phyloP scores from a whole-genome alignment of 2,797 vertebrate species.

The Microhierax caerulescens region DNA sequence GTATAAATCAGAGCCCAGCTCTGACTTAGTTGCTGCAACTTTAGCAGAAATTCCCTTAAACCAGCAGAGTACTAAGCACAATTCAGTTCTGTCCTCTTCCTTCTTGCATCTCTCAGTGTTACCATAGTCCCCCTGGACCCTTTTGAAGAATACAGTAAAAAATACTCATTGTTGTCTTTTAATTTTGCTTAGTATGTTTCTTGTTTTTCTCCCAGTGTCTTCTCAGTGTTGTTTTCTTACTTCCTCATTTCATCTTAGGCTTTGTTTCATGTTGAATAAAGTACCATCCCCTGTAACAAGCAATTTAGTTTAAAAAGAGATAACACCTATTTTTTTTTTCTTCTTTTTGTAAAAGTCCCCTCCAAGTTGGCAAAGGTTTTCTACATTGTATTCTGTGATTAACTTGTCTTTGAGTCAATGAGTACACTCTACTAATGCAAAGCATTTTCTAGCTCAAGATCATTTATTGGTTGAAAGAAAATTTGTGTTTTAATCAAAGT shows the following conservation, averaged over 20 bases:
- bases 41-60: background rate
- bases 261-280: background rate
- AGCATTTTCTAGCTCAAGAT: background rate
- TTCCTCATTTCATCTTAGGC: background rate
- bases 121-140: no score
- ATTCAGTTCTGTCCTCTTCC: background rate
- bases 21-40: background rate
- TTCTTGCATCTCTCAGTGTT: background rate
- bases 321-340: background rate
- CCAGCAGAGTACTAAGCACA: background rate
- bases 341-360: background rate
- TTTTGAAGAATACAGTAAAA: background rate
- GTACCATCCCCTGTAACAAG: background rate
- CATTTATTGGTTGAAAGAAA: background rate
- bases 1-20: background rate
- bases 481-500: background rate
- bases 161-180: background rate
- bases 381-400: conserved; percentile 22
- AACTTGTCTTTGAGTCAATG: conserved; percentile 26
- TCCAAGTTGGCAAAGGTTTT: background rate
- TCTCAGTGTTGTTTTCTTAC: background rate
- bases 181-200: background rate
- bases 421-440: background rate
- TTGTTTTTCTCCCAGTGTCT: background rate
- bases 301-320: background rate